These are phyloP conservation scores for Adelphocoris suturalis DNA, from an alignment of 2,888 invertebrate species.

Conservation along the genomic window DNA sequence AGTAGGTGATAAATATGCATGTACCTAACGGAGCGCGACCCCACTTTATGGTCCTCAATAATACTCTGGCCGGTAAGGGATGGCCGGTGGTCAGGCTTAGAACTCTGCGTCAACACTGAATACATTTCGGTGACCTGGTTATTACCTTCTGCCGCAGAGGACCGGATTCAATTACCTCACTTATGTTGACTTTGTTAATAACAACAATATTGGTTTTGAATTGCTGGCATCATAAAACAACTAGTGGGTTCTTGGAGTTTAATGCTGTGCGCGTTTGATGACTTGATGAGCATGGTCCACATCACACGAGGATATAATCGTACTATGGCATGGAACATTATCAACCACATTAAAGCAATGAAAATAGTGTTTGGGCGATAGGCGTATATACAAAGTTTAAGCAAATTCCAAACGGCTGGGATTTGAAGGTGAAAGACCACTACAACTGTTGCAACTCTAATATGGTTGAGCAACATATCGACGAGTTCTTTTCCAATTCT, in stretches of 20 bases:
- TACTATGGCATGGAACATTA: too few species aligned
- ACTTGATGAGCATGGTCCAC: neutral
- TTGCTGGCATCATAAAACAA: slow-evolving; percentile 45
- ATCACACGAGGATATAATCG: too few species aligned
- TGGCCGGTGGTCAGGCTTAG: neutral
- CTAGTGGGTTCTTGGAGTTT: neutral
- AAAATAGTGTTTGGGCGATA: too few species aligned
- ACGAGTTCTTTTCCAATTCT: too few species aligned
- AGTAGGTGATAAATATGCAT: slow-evolving; percentile 48
- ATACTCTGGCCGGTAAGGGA: neutral
- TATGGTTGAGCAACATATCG: too few species aligned
- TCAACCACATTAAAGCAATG: too few species aligned
- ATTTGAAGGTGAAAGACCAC: too few species aligned
- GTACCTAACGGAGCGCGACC: slow-evolving; percentile 32
- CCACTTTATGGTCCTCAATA: slow-evolving; percentile 5
- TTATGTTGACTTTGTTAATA: slow-evolving; percentile 62
- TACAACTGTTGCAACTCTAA: too few species aligned
- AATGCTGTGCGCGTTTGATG: neutral
- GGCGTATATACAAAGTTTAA: too few species aligned
- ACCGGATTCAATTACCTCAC: slow-evolving; percentile 51
- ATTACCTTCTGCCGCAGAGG: slow-evolving; percentile 32
- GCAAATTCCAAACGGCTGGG: too few species aligned
- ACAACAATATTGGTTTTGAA: slow-evolving; percentile 67
- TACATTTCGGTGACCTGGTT: slow-evolving; percentile 36
- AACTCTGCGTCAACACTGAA: slow-evolving; percentile 11